A percentile compares a stretch with the other conserved stretches of the same genome.
Conservation (phyloP, 2,113 vertebrate genomes). For the Falcunculus frontatus region DNA sequence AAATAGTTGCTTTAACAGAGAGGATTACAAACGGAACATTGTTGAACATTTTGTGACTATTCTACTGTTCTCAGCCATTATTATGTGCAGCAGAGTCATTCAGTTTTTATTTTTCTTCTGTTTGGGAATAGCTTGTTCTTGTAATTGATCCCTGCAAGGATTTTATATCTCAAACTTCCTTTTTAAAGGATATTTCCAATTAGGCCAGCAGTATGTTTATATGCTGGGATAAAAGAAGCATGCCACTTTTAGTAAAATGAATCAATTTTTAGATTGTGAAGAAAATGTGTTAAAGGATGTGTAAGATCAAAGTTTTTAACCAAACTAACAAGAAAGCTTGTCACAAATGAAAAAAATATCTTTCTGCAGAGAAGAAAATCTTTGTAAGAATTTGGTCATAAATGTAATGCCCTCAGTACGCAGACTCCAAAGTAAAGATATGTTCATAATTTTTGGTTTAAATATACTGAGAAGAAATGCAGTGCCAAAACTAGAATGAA, state of each 20-base stretch:
- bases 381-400: not conserved
- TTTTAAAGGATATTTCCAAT: constrained; percentile 3
- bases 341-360: not conserved
- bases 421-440: not conserved
- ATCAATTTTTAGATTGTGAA: not conserved
- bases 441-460: not conserved
- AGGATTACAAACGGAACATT: not conserved
- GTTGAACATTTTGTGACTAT: not conserved
- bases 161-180: not conserved
- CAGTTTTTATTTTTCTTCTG: not conserved
- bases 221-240: not conserved
- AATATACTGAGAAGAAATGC: not conserved
- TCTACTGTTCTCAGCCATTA: not conserved
- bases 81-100: not conserved
- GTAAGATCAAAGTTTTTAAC: not conserved
- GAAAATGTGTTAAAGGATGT: not conserved
- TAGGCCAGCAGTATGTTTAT: not conserved
- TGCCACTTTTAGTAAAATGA: not conserved
- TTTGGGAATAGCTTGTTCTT: not conserved
- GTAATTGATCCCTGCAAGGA: not conserved
- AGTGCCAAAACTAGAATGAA: not conserved
- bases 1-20: not conserved
- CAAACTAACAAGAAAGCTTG: not conserved
- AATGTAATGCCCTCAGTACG: not conserved
- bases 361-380: not conserved